These are phyloP conservation scores for Diadema setosum DNA, from an alignment of 35 echinoderm and acorn worm species.

Conservation along the genomic window DNA sequence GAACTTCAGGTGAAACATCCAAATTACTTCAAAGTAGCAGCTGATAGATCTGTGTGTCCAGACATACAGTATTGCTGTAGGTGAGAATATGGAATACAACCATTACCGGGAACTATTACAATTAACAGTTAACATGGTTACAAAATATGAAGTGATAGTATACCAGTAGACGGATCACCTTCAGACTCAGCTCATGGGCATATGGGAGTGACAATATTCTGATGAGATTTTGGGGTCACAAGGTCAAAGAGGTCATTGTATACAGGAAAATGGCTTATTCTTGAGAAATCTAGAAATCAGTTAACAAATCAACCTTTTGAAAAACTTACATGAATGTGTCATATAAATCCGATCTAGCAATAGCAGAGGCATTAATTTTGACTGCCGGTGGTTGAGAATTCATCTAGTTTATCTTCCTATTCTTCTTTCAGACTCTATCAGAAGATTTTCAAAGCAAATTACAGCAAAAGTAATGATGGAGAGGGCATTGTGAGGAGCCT, in stretches of 20 bases:
- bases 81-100: background rate
- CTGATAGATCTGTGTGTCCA: conserved; percentile 28
- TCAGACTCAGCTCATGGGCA: background rate
- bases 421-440: conserved; percentile 49
- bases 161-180: background rate
- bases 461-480: background rate
- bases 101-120: no score
- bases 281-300: background rate
- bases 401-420: no score
- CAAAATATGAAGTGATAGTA: background rate
- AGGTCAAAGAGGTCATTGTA: background rate
- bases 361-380: background rate
- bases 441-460: conserved; percentile 7
- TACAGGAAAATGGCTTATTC: background rate
- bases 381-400: no score
- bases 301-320: background rate
- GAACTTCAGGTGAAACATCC: conserved; percentile 19
- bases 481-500: background rate
- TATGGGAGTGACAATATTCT: background rate
- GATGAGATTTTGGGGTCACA: background rate
- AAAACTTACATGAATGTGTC: background rate
- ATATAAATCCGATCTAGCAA: background rate
- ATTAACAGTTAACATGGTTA: background rate
- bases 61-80: conserved; percentile 31
- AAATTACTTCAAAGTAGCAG: conserved; percentile 17